These are phyloP conservation scores for Ptychobarbus kaznakovi DNA, from an alignment of 2,797 vertebrate species.

Conservation along the genomic window DNA sequence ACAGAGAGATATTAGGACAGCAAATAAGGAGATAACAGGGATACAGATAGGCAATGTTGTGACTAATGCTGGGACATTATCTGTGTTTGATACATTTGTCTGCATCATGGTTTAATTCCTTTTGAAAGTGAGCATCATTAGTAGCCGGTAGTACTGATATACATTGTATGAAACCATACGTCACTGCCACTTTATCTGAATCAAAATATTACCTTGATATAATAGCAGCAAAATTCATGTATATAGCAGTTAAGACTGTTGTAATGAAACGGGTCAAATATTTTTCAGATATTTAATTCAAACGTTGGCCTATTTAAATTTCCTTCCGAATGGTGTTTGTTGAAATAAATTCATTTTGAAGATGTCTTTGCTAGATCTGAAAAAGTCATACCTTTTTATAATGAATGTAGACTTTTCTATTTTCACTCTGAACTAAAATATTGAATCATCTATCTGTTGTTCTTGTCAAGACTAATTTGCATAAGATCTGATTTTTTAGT, in stretches of 20 bases:
- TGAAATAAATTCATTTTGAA: not conserved
- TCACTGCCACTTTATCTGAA: conserved; percentile 4
- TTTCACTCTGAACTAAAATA: not conserved
- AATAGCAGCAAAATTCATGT: not conserved
- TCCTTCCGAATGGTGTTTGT: not conserved
- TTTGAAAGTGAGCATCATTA: not conserved
- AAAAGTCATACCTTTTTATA: not conserved
- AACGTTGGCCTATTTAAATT: no score
- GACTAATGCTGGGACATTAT: conserved; percentile 1
- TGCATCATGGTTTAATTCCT: no score
- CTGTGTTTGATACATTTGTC: not conserved
- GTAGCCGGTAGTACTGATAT: not conserved
- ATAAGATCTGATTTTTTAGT: not conserved
- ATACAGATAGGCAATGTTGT: not conserved
- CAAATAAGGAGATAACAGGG: not conserved
- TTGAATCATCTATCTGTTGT: not conserved
- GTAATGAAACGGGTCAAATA: not conserved
- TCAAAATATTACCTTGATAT: not conserved
- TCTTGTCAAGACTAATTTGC: no score
- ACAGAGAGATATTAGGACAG: not conserved
- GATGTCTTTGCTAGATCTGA: not conserved
- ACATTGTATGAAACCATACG: not conserved
- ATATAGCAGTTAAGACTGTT: not conserved
- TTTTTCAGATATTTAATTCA: not conserved
- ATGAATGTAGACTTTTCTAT: not conserved